Base-by-base conservation (phyloP, 2,113 vertebrate genomes). In the Suricata suricatta region DNA sequence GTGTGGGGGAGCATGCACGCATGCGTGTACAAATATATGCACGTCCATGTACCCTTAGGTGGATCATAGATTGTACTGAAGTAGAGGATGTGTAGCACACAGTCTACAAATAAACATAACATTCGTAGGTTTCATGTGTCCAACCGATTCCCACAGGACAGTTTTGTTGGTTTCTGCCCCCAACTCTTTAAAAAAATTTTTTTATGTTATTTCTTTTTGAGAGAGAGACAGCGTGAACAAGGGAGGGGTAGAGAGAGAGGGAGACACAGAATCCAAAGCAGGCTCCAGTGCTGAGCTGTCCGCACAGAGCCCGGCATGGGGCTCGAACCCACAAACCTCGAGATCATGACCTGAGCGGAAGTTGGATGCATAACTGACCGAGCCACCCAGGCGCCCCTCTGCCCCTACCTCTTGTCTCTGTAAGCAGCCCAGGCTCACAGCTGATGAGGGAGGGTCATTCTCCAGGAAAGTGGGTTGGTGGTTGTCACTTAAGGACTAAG, bases 401-500 rank as follows among this genome's bases (percentile, higher is more conserved):
- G 19, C 44, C 80, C 74, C 50, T 16, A 7, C 2, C 21, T 35
- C 52, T n/a, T 21, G 1, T 29, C n/a, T 27, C 68, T 29, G 13
- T 9, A 10, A 27, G 44, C 64, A 33, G 15, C 14, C 47, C 31
- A 0, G 2, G 19, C 74, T 21, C 57, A 13, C 25, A 7, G 33
- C 0, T 19, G 8, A 31, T 0, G n/a, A 33, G 7, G 0, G 2
- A 31, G 35, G 1, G 7, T 2, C 10, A 38, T 6, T 52, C 87
- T 52, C 50, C 44, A 31, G 21, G 54, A 50, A 66, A 5, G 3
- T 3, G 9, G 64, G 23, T 5, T 41, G 41, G 3, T 9, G 31
- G 0, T 27, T 47, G 68, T 10, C 17, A 64, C 27, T 76, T 60
- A 50, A 84, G 14, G 71, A 38, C 3, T 27, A 7, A 71, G 52